Evolutionary conservation across 2,888 invertebrate species (phyloP).

Genomic region (Ommatoiulus sabulosus): DNA sequence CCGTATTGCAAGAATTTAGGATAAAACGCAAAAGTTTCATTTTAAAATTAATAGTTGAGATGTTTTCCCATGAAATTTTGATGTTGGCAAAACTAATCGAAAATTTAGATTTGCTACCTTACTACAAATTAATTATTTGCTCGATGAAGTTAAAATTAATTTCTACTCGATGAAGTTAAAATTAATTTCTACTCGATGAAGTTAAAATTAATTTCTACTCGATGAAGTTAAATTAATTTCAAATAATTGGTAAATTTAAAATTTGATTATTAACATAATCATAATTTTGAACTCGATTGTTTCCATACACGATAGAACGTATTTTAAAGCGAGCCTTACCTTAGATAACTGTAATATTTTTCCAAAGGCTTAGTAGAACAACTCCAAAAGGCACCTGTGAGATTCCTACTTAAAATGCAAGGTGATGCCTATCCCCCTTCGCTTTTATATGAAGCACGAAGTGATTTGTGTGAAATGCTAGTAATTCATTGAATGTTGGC

Average conservation of each 20-base stretch:
- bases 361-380: conserved; percentile 15
- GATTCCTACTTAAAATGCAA: conserved; percentile 45
- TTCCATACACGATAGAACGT: neutral
- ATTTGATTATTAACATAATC: neutral
- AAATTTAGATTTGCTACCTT: too few species aligned
- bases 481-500: conserved; percentile 29
- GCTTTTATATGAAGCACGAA: conserved; percentile 21
- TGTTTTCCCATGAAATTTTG: neutral
- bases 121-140: too few species aligned
- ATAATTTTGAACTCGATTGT: too few species aligned
- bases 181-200: neutral
- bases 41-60: neutral
- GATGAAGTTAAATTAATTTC: neutral
- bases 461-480: conserved; percentile 39
- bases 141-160: too few species aligned
- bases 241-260: neutral
- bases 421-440: conserved; percentile 27
- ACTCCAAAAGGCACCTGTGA: conserved; percentile 38
- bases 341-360: neutral
- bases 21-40: too few species aligned
- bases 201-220: too few species aligned
- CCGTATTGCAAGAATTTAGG: neutral
- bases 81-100: neutral
- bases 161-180: neutral
- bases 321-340: neutral